These are phyloP conservation scores for Antrozous pallidus DNA, from an alignment of 2,797 vertebrate species.

Conservation along the genomic window DNA sequence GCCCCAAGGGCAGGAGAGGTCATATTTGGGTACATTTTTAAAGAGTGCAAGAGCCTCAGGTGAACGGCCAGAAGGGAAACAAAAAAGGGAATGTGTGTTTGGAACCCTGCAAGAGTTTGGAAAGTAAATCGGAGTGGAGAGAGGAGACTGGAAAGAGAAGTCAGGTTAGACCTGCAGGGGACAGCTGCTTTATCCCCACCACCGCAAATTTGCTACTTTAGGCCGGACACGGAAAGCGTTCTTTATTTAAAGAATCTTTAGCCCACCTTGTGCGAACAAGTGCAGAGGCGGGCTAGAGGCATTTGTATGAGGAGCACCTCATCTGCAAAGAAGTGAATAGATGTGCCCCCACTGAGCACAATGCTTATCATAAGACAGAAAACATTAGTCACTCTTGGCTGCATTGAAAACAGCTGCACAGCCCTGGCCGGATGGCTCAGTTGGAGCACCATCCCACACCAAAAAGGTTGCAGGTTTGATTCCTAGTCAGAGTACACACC, in stretches of 20 bases:
- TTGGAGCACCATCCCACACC: not conserved
- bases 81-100: not conserved
- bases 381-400: not conserved
- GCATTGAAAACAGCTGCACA: not conserved
- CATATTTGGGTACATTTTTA: not conserved
- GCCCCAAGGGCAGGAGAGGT: not conserved
- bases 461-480: not conserved
- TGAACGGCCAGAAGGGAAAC: not conserved
- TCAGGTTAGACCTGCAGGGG: not conserved
- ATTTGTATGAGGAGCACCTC: not conserved
- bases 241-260: not conserved
- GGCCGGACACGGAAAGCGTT: too few species aligned
- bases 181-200: not conserved
- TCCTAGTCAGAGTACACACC: not conserved
- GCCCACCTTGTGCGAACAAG: fast-evolving
- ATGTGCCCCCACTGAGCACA: not conserved
- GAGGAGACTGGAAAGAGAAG: not conserved
- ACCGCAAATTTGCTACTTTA: too few species aligned
- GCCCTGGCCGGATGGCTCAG: not conserved
- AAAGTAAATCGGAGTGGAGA: not conserved
- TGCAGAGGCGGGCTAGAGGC: not conserved
- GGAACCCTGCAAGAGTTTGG: not conserved
- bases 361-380: not conserved
- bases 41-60: not conserved
- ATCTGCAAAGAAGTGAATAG: not conserved